These are phyloP conservation scores for Pachyseris speciosa DNA, from an alignment of 64 coral and sea anemone species.

Conservation along the genomic window DNA sequence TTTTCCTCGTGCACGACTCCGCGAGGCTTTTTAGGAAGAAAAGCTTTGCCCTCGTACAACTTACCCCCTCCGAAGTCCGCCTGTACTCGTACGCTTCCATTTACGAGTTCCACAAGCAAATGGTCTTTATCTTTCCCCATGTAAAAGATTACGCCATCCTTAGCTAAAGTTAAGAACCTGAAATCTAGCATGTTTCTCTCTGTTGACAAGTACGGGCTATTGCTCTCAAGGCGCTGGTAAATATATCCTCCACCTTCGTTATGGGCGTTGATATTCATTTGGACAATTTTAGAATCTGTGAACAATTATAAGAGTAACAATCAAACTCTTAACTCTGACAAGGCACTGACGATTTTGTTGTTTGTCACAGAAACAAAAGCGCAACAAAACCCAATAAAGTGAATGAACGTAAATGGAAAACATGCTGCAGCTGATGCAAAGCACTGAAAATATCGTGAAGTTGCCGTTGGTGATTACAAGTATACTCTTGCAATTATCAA, in stretches of 20 bases:
- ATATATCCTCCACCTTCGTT: slow-evolving; percentile 11
- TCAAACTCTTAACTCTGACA: too few relatives aligned
- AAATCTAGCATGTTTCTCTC: slow-evolving; percentile 58
- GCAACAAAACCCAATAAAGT: too few relatives aligned
- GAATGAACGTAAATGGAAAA: too few relatives aligned
- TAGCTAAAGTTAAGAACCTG: slow-evolving; percentile 54
- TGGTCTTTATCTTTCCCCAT: slow-evolving; percentile 42
- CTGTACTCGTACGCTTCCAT: slow-evolving; percentile 40
- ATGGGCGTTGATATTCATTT: not conserved
- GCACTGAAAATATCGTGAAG: too few relatives aligned
- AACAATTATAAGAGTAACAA: not conserved
- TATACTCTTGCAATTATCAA: too few relatives aligned
- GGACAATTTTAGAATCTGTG: not conserved
- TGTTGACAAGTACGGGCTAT: slow-evolving; percentile 14
- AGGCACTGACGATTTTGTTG: too few relatives aligned
- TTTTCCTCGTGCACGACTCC: too few relatives aligned
- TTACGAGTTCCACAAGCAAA: slow-evolving; percentile 75
- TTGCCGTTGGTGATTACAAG: too few relatives aligned
- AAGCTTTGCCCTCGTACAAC: too few relatives aligned
- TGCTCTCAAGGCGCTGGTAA: not conserved
- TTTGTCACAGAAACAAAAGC: too few relatives aligned
- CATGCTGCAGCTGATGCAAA: too few relatives aligned
- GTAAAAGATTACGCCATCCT: slow-evolving; percentile 67
- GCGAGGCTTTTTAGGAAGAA: too few relatives aligned
- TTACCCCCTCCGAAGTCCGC: slow-evolving; percentile 84